Conservation (phyloP, 2,797 vertebrate genomes). For the Streptopelia turtur region DNA sequence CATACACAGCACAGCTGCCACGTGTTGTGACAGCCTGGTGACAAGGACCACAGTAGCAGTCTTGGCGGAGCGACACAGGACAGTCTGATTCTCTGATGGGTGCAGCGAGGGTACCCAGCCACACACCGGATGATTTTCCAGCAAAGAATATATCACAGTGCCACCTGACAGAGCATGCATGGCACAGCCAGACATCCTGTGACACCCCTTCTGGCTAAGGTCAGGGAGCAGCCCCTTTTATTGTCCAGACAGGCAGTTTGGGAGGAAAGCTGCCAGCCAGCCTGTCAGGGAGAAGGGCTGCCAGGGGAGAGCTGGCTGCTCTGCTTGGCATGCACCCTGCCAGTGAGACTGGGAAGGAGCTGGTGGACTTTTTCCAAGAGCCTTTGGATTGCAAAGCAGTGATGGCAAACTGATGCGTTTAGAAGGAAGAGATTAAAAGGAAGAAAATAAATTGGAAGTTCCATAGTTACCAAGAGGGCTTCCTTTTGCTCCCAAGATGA, state of each 20-base stretch:
- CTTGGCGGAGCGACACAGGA: accelerated
- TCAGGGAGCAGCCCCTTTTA: neutral
- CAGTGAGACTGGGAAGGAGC: neutral
- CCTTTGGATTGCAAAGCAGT: neutral
- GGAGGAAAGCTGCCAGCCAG: neutral
- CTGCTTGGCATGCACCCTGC: accelerated
- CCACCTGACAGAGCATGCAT: accelerated
- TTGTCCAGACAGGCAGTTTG: accelerated
- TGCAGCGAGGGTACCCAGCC: accelerated
- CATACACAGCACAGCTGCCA: accelerated
- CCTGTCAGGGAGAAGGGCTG: neutral
- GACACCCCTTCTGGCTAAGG: accelerated
- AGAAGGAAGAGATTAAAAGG: neutral
- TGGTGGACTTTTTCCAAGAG: neutral
- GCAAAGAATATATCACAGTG: neutral
- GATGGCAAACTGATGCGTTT: neutral
- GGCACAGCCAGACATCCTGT: neutral
- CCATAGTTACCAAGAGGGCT: neutral
- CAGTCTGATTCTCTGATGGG: too few species aligned
- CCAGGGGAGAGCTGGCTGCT: neutral
- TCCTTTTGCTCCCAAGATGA: neutral
- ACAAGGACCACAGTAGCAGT: accelerated
- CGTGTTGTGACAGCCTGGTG: accelerated
- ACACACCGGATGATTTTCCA: accelerated
- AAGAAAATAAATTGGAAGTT: neutral